phyloP scores from a whole-genome alignment of 2,797 vertebrate species.

The Agapornis canus region DNA sequence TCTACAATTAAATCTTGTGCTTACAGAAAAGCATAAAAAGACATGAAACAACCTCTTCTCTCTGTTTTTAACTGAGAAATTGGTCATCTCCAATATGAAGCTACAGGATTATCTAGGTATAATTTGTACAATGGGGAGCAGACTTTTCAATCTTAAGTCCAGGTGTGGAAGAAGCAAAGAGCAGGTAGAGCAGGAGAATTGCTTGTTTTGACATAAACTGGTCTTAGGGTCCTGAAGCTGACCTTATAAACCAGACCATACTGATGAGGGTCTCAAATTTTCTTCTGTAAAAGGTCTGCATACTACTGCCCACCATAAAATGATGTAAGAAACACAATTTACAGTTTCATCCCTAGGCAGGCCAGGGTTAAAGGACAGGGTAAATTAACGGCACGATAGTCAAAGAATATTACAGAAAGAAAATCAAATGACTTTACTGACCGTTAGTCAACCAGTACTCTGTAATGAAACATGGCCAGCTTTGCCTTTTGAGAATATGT shows the following conservation, averaged over 20 bases:
- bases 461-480: background rate
- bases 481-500: background rate
- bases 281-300: background rate
- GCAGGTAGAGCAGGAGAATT: background rate
- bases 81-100: background rate
- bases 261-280: background rate
- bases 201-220: background rate
- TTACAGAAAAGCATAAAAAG: background rate
- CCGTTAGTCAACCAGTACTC: background rate
- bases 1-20: background rate
- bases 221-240: background rate
- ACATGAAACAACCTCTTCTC: background rate
- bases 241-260: background rate
- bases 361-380: background rate
- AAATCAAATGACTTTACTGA: background rate
- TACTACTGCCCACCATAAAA: background rate
- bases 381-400: background rate
- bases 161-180: background rate
- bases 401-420: background rate
- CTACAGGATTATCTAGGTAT: background rate
- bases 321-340: background rate
- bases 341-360: background rate
- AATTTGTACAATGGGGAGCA: background rate
- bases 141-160: background rate
- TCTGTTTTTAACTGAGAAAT: background rate